Evolutionary conservation across 1,140 invertebrate species (phyloP).

Genomic region (Pseudomyrmex concolor): DNA sequence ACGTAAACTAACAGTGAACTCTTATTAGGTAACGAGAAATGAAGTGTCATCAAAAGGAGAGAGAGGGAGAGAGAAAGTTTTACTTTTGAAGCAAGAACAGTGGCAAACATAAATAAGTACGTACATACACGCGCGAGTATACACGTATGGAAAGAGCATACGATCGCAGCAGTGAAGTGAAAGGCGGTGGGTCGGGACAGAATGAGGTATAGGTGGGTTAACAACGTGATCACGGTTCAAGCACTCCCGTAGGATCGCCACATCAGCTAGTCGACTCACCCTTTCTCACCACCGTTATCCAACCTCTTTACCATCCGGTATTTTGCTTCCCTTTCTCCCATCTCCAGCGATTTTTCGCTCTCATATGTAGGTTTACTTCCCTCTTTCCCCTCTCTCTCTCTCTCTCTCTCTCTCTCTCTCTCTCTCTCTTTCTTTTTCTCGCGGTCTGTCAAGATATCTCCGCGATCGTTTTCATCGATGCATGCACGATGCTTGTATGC

Average conservation of each 20-base stretch:
- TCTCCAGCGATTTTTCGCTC: too few relatives aligned
- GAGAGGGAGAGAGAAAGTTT: background rate
- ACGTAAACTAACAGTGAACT: background rate
- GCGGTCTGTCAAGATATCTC: slow-evolving; percentile 53
- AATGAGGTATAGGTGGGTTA: slow-evolving; percentile 70
- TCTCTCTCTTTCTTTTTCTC: slow-evolving; percentile 1
- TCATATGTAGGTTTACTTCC: background rate
- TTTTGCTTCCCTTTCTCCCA: slow-evolving; percentile 11
- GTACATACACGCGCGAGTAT: background rate
- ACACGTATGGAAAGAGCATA: slow-evolving; percentile 19
- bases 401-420: background rate
- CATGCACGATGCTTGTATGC: slow-evolving; percentile 48
- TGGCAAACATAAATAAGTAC: slow-evolving; percentile 39
- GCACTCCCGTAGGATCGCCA: slow-evolving; percentile 78
- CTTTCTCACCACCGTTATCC: slow-evolving; percentile 44
- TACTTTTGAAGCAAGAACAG: background rate
- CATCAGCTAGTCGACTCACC: slow-evolving; percentile 67
- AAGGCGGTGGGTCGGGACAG: slow-evolving; percentile 8
- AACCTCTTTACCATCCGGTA: slow-evolving; percentile 39
- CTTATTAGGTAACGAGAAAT: background rate
- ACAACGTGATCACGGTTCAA: slow-evolving; percentile 80
- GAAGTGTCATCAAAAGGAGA: background rate
- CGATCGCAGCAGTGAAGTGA: background rate
- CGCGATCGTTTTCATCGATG: slow-evolving; percentile 49
- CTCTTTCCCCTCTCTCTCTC: background rate